Conservation (phyloP, 2,113 vertebrate genomes). For the Platycercus adscitus region DNA sequence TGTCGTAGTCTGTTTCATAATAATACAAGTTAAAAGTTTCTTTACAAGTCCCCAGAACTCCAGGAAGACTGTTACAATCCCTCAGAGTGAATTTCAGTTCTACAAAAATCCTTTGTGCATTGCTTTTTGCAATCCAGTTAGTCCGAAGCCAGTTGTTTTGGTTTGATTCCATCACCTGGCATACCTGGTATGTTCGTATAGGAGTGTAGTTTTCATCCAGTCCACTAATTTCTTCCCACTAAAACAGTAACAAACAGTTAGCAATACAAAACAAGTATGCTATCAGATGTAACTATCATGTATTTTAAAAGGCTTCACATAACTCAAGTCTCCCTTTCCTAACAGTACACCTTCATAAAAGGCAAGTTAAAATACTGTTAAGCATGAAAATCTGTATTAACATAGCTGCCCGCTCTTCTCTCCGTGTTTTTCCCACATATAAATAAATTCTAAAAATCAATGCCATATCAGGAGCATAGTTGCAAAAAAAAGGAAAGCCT, state of each 20-base stretch:
- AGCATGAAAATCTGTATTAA: neutral
- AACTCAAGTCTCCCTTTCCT: neutral
- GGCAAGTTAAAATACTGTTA: neutral
- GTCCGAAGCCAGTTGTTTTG: conserved; percentile 99
- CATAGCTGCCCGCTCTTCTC: neutral
- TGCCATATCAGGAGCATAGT: neutral
- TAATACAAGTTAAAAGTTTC: conserved; percentile 99
- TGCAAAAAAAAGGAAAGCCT: neutral
- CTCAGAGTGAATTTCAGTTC: conserved; percentile 99
- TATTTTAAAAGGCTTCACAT: neutral
- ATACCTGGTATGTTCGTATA: conserved; percentile 99
- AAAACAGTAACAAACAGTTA: conserved; percentile 70
- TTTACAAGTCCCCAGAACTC: conserved; percentile 98
- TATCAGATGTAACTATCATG: neutral
- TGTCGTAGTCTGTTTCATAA: conserved; percentile 97
- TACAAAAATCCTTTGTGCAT: conserved; percentile 99
- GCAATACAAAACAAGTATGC: conserved; percentile 13
- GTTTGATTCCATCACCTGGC: conserved; percentile 99
- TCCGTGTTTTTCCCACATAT: neutral
- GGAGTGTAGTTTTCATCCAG: conserved; percentile 99
- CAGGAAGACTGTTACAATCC: conserved; percentile 99
- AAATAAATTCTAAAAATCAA: neutral
- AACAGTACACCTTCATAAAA: neutral
- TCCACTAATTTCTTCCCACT: conserved; percentile 99
- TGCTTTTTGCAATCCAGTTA: conserved; percentile 99